phyloP scores from a whole-genome alignment of 1,140 invertebrate genomes.

The Lycorma delicatula region DNA sequence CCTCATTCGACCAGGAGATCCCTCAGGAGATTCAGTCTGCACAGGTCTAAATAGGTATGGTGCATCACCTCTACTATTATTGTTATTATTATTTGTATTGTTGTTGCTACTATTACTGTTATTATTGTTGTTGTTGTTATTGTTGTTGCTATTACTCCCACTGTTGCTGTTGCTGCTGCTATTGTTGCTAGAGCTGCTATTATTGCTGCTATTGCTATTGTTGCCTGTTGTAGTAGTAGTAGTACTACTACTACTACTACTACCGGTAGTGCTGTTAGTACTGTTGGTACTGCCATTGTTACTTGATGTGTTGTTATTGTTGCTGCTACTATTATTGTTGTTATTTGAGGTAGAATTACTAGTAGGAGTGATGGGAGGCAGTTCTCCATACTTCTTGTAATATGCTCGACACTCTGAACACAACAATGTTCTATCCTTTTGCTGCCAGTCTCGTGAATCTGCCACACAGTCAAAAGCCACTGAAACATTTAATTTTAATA shows the following conservation, averaged over 20 bases:
- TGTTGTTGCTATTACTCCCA: no score
- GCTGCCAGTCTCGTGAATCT: constrained; percentile 65
- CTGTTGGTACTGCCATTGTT: constrained; percentile 10
- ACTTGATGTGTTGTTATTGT: constrained; percentile 1
- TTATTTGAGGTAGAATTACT: constrained; percentile 18
- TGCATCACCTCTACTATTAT: constrained; percentile 35
- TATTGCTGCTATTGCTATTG: constrained; percentile 14
- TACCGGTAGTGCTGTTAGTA: constrained; percentile 17
- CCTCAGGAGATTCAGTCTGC: constrained; percentile 62
- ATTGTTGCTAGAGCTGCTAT: constrained; percentile 7
- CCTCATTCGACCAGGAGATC: constrained; percentile 76
- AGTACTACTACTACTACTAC: constrained; percentile 23
- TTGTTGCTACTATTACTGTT: constrained; percentile 13
- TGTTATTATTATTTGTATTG: constrained; percentile 10
- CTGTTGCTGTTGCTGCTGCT: constrained; percentile 3
- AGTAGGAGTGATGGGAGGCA: constrained; percentile 46
- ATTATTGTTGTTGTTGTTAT: constrained; percentile 15
- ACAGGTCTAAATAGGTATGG: constrained; percentile 65
- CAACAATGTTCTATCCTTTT: constrained; percentile 64
- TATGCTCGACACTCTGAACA: constrained; percentile 75
- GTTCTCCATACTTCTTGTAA: constrained; percentile 75
- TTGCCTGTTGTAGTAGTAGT: constrained; percentile 28
- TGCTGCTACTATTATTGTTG: constrained; percentile 14
- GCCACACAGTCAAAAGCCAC: no score
- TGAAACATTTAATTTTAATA: no score